Evolutionary conservation across 1,140 invertebrate genomes (phyloP).

Genomic region (Drosophila lini): DNA sequence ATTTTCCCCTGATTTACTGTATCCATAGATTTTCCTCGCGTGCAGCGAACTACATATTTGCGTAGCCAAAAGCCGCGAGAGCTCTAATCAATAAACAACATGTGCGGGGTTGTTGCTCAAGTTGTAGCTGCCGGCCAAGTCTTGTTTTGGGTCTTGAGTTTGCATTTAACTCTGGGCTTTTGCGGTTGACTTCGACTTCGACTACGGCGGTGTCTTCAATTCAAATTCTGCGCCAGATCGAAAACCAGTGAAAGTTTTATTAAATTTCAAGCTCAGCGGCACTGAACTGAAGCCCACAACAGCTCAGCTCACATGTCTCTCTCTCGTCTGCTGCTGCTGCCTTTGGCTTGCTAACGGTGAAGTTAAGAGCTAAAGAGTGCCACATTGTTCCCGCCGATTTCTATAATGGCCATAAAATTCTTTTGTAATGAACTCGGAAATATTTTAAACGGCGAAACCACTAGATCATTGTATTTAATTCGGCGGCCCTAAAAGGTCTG

Average conservation of each 20-base stretch:
- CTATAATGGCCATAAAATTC: constrained; percentile 58
- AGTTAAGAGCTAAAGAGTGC: constrained; percentile 28
- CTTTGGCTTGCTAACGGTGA: constrained; percentile 50
- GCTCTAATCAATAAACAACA: constrained; percentile 40
- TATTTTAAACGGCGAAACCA: constrained; percentile 23
- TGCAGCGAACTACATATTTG: constrained; percentile 24
- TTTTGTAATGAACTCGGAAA: constrained; percentile 39
- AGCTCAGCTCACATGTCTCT: constrained; percentile 29
- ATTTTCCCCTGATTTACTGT: not conserved
- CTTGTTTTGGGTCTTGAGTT: constrained; percentile 26
- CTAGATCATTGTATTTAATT: constrained; percentile 44
- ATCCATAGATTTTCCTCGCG: not conserved
- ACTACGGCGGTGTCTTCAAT: constrained; percentile 47
- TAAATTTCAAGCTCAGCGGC: constrained; percentile 42
- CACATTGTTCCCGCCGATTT: constrained; percentile 49
- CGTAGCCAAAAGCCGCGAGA: constrained; percentile 30
- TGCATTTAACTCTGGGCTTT: constrained; percentile 18
- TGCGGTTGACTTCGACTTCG: constrained; percentile 26
- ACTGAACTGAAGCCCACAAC: constrained; percentile 5
- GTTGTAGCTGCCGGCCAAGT: constrained; percentile 28
- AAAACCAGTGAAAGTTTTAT: constrained; percentile 81
- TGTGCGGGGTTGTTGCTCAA: constrained; percentile 26
- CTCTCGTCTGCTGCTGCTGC: not conserved
- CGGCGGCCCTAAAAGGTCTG: constrained; percentile 9
- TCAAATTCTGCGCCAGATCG: constrained; percentile 61